These are phyloP conservation scores for Lamproptera curius DNA, from an alignment of 2,888 invertebrate genomes.

Conservation along the genomic window DNA sequence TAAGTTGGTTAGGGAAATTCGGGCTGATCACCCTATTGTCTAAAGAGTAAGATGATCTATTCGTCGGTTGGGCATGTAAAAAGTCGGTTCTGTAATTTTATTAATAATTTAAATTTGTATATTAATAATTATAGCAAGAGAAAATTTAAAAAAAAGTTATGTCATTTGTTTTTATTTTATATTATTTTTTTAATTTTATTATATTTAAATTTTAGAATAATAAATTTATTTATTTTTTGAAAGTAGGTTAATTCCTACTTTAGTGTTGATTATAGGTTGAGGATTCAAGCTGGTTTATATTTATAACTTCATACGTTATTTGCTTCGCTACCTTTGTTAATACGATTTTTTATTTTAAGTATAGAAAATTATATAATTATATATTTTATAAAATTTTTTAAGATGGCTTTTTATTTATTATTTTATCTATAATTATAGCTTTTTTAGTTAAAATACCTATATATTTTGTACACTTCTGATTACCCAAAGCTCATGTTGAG, in stretches of 20 bases:
- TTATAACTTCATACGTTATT: conserved; percentile 84
- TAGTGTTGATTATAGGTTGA: conserved; percentile 82
- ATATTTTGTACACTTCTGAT: no score
- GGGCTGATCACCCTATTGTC: no score
- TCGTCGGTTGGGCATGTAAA: no score
- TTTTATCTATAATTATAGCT: no score
- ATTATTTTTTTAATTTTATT: conserved; percentile 74
- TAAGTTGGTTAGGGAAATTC: no score
- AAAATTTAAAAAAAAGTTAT: conserved; percentile 58
- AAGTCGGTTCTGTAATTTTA: no score
- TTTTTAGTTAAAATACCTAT: conserved; percentile 85
- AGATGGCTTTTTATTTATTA: conserved; percentile 60
- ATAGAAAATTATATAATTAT: conserved; percentile 67
- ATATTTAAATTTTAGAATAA: conserved; percentile 74
- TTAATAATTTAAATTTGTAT: conserved; percentile 80
- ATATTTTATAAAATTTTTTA: no score
- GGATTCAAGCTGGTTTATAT: conserved; percentile 82
- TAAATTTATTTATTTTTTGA: conserved; percentile 80
- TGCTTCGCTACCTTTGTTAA: conserved; percentile 81
- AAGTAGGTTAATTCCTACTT: conserved; percentile 81
- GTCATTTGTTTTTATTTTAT: conserved; percentile 75
- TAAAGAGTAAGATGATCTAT: no score
- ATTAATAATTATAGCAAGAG: conserved; percentile 79
- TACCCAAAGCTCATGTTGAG: no score
- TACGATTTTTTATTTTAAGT: conserved; percentile 71